phyloP scores from a whole-genome alignment of 2,797 vertebrate species.

The Schizothorax lantsangensis region DNA sequence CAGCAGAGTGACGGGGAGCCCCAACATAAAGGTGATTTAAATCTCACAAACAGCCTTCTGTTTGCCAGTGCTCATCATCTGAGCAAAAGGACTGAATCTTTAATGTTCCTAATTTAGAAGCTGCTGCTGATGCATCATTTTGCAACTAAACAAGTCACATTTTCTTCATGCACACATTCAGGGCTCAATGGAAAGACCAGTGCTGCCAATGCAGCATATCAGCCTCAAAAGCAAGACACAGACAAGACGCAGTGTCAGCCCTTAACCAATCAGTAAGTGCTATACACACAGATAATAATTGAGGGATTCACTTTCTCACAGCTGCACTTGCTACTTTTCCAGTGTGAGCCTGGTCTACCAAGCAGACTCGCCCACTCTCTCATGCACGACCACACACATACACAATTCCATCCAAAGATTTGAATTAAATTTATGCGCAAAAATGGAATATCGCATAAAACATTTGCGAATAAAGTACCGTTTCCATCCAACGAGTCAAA shows the following conservation, averaged over 20 bases:
- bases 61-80: neutral
- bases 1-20: constrained; percentile 84
- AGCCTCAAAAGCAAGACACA: constrained; percentile 59
- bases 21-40: constrained; percentile 76
- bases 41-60: neutral
- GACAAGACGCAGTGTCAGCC: constrained; percentile 64
- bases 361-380: neutral
- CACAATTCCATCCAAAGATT: neutral
- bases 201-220: constrained; percentile 42
- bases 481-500: too few species aligned
- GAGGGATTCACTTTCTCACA: neutral
- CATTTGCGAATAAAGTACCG: too few species aligned
- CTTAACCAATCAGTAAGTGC: constrained; percentile 73
- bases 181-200: constrained; percentile 63
- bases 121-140: neutral
- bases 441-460: too few species aligned
- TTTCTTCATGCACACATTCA: constrained; percentile 26
- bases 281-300: neutral
- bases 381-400: neutral
- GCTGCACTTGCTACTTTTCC: neutral
- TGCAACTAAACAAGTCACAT: neutral
- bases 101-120: neutral
- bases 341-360: neutral
- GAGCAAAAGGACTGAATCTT: neutral
- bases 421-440: too few species aligned